These are phyloP conservation scores for Channa argus DNA, from an alignment of 2,113 vertebrate genomes.

Conservation along the genomic window DNA sequence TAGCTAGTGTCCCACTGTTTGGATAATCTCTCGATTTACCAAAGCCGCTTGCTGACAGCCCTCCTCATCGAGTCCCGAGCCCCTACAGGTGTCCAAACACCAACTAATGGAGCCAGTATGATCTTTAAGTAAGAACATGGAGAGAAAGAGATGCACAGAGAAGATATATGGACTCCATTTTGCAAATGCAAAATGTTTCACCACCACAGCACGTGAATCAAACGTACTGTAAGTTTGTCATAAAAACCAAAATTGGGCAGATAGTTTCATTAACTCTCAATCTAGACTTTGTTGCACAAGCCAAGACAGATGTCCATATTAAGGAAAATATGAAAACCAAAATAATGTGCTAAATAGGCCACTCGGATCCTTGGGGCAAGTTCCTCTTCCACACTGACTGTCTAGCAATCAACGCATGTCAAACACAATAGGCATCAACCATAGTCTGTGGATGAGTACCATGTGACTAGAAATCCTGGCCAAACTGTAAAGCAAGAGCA, in stretches of 20 bases:
- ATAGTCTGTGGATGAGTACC: slow-evolving; percentile 38
- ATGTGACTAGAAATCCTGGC: slow-evolving; percentile 41
- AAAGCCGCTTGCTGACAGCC: slow-evolving; percentile 80
- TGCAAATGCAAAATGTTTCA: slow-evolving; percentile 45
- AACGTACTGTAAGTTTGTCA: slow-evolving; percentile 19
- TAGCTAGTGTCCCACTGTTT: slow-evolving; percentile 83
- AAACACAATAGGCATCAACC: slow-evolving; percentile 70
- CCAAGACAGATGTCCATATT: slow-evolving; percentile 6
- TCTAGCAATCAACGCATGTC: slow-evolving; percentile 70
- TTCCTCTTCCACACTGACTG: slow-evolving; percentile 42
- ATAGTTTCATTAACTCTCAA: slow-evolving; percentile 8
- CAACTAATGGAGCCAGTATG: slow-evolving; percentile 78
- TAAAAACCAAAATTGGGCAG: slow-evolving; percentile 25
- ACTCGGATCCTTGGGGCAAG: slow-evolving; percentile 42
- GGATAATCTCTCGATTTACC: slow-evolving; percentile 83
- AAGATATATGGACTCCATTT: slow-evolving; percentile 53
- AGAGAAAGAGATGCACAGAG: slow-evolving; percentile 15
- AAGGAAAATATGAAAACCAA: slow-evolving; percentile 28
- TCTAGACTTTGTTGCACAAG: neutral
- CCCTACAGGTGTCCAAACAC: slow-evolving; percentile 85
- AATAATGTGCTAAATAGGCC: slow-evolving; percentile 53
- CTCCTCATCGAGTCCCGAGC: slow-evolving; percentile 66
- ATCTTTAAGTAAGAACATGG: slow-evolving; percentile 27
- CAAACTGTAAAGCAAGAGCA: slow-evolving; percentile 18
- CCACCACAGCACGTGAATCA: slow-evolving; percentile 18